A percentile compares a stretch with the other conserved stretches of the same genome.
Evolutionary conservation across 2,888 invertebrate genomes (phyloP).

Genomic region (Macrophya alboannulata): DNA sequence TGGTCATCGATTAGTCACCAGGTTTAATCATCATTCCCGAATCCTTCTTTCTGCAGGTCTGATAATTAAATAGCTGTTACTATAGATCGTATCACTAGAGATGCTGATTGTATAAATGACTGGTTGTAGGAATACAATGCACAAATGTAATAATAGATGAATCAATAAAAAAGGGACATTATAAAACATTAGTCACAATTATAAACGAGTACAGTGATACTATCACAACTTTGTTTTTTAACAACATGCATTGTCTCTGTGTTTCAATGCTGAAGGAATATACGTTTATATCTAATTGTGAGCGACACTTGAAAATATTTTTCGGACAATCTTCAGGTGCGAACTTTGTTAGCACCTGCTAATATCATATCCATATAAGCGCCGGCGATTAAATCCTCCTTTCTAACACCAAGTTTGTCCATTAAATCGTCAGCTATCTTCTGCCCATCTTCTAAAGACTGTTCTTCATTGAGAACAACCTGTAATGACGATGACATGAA

Average conservation of each 20-base stretch:
- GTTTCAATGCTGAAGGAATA: not conserved
- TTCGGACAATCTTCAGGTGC: not conserved
- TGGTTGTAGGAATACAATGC: not conserved
- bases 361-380: constrained; percentile 89
- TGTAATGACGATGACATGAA: constrained; percentile 71
- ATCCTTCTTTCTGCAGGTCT: not conserved
- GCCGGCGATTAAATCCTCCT: constrained; percentile 85
- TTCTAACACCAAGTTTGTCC: constrained; percentile 84
- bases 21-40: not conserved
- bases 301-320: not conserved
- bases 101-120: not conserved
- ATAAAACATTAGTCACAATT: not conserved
- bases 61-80: constrained; percentile 1
- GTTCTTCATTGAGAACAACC: constrained; percentile 86
- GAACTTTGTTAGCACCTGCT: not conserved
- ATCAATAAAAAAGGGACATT: not conserved
- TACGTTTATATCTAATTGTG: not conserved
- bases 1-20: constrained; percentile 20
- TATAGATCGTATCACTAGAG: not conserved
- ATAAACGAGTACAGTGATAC: not conserved
- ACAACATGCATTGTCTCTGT: not conserved
- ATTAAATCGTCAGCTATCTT: constrained; percentile 87
- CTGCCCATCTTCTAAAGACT: constrained; percentile 87
- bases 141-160: not conserved
- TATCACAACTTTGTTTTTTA: not conserved